These are phyloP conservation scores for Tetrapedia diversipes DNA, from an alignment of 2,888 invertebrate species.

Conservation along the genomic window DNA sequence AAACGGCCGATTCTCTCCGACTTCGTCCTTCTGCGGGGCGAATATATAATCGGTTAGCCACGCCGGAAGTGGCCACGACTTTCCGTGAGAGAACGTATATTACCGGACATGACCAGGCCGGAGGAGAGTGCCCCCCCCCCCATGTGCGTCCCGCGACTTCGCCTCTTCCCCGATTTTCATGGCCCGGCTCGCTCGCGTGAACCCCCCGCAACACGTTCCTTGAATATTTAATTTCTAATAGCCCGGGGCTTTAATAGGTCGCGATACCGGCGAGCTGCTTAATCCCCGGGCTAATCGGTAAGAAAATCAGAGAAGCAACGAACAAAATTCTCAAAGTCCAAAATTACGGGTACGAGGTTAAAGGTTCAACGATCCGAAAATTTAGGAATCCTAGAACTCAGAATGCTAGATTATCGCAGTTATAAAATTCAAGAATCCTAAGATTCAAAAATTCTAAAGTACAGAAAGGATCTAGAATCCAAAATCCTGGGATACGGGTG, in stretches of 20 bases:
- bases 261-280: conserved; percentile 7
- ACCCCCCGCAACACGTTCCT: no score
- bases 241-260: conserved; percentile 23
- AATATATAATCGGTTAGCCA: conserved; percentile 72
- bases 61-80: conserved; percentile 68
- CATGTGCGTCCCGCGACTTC: not conserved
- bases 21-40: conserved; percentile 72
- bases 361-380: no score
- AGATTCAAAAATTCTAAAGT: not conserved
- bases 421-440: not conserved
- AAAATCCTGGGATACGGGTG: no score
- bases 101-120: conserved; percentile 34
- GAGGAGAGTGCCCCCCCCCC: not conserved
- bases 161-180: conserved; percentile 17
- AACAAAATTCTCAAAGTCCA: not conserved
- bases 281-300: not conserved
- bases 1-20: conserved; percentile 78
- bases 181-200: conserved; percentile 16
- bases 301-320: not conserved
- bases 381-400: no score
- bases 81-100: conserved; percentile 67
- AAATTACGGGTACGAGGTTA: no score
- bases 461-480: no score
- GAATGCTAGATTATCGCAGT: no score
- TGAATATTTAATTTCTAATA: conserved; percentile 31